Evolutionary conservation across 2,797 vertebrate genomes (phyloP).

Genomic region (Crenuchus spilurus): DNA sequence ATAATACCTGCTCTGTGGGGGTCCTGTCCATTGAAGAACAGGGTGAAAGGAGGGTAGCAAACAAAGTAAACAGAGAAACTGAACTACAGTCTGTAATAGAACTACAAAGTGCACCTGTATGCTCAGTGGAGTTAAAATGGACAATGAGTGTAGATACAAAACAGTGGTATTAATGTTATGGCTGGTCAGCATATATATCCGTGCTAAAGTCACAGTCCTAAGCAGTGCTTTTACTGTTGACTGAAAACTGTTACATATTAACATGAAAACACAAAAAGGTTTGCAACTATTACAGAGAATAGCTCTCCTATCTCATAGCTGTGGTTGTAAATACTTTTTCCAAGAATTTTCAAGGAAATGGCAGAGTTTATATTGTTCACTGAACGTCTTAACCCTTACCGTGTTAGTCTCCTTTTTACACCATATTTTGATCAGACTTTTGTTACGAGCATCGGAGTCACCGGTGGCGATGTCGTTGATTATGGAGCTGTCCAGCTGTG

Average conservation of each 20-base stretch:
- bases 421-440: constrained; percentile 88
- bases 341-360: background rate
- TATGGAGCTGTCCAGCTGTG: constrained; percentile 89
- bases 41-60: too few relatives aligned
- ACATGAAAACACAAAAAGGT: constrained; percentile 7
- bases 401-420: constrained; percentile 77
- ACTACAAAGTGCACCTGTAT: too few relatives aligned
- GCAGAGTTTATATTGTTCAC: background rate
- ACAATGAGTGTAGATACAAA: too few relatives aligned
- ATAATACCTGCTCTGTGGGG: too few relatives aligned
- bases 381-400: constrained; percentile 71
- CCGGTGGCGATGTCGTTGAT: constrained; percentile 86
- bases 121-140: too few relatives aligned
- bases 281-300: background rate
- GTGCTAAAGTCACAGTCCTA: background rate
- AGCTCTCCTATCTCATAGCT: background rate
- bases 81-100: too few relatives aligned
- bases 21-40: too few relatives aligned
- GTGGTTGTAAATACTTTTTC: background rate
- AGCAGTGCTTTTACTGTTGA: background rate
- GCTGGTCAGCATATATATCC: too few relatives aligned
- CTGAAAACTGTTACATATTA: constrained; percentile 61
- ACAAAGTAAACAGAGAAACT: too few relatives aligned
- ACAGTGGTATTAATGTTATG: too few relatives aligned
- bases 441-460: constrained; percentile 80